Base-by-base conservation (phyloP, 2,888 invertebrate genomes). In the Cheilosia variabilis region DNA sequence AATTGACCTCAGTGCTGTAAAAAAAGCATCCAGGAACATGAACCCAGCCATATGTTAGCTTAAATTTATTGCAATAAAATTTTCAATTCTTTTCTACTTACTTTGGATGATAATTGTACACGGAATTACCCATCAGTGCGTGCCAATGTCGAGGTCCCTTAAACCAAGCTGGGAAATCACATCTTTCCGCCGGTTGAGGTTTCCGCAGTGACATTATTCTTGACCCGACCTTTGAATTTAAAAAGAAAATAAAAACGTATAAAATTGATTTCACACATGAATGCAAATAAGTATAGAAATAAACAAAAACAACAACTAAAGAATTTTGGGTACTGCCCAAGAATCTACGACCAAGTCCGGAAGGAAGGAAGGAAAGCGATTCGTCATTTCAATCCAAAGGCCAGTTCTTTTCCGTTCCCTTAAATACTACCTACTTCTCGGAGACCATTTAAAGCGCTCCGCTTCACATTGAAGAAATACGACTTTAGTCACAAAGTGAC, bases 81-180 rank as follows among this genome's bases (percentile, higher is more conserved):
- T 43, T n/a, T n/a, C n/a, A 43, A 53, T 31, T 7, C 41, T 62
- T 69, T 66, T 75, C 60, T 75, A 90, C 90, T 92, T 90, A 92
- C 92, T 91, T 94, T 91, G 96, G 95, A 93, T 96, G 96, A 93
- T 97, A 97, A 89, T 96, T 96, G 93, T 97, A 97, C 89, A 96
- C 96, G 89, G 95, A 95, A 90, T 95, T 95, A 92, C 96, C 96
- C 94, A 97, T 97, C 90, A 98, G 93, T 58, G 97, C 97, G 93
- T 97, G 97, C 97, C 98, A 98, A 89, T 97, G 96, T 90, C 95
- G 94, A 77, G 95, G 95, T 90, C 95, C 95, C 88, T 96, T 96
- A 93, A 97, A 94, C 97, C 97, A 98, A 22, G 94, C 93, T 2
- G 97, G 97, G 92, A 97, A 97, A 91, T 96, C 96, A 92, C 97